Base-by-base conservation (phyloP, 1,140 invertebrate species). In the Drosophila gunungcola region DNA sequence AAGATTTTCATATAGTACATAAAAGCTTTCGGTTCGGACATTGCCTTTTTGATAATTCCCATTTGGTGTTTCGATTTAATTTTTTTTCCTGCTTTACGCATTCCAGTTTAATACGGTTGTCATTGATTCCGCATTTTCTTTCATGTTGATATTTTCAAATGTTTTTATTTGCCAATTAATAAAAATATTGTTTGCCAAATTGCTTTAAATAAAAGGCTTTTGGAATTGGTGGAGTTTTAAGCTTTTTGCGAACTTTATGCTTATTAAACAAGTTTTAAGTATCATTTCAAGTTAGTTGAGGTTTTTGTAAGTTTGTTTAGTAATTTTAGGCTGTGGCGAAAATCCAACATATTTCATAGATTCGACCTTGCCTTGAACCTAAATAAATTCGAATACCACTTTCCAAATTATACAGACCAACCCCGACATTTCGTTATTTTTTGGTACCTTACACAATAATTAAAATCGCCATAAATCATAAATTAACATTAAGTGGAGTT, bases 381-480 rank as follows among this genome's bases (percentile, higher is more conserved):
- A 10, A 4, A 3, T 29, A 6, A 4, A 36, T 13, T 34, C 4
- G 36, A 64, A 58, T 45, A 16, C 2, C 4, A 45, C 32, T 60
- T 36, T 2, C 6, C 48, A 41, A 63, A 21, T 51, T 49, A 42
- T 10, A 38, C 16, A 27, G 42, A 55, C 43, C 32, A 45, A 61
- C 11, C 48, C 27, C 25, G 34, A 41, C 34, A 12, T 43, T 56
- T 41, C 51, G 12, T 10, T 21, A 4, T 25, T 34, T 48, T 56
- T 74, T 39, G 12, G 34, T 74, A 34, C 13, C 27, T 39, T 53
- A 48, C 11, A 49, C 52, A 60, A 42, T 78, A 72, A 75, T 86
- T 82, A 79, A 86, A 82, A 82, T 58, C 70, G 62, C 75, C 64
- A 88, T 86, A 86, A 86, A 79, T 86, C 83, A 86, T 61, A 32